Conservation (phyloP, 2,888 invertebrate species). For the Pachydiplax longipennis region DNA sequence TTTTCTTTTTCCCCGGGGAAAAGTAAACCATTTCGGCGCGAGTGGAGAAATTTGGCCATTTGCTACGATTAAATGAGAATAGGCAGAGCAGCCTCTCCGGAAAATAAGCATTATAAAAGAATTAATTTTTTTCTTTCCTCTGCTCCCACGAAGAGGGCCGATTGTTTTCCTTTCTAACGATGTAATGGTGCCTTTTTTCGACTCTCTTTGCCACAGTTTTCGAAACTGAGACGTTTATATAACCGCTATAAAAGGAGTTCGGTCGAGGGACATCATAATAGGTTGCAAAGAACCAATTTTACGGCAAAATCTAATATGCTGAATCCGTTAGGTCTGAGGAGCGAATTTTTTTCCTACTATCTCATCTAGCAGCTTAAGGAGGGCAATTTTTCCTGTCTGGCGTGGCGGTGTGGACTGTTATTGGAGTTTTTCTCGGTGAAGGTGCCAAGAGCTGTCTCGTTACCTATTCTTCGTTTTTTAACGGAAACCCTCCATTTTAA, state of each 20-base stretch:
- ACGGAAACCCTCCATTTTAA: too few species aligned
- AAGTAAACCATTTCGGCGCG: background rate
- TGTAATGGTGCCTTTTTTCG: background rate
- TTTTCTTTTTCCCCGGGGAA: too few species aligned
- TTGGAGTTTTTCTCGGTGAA: background rate
- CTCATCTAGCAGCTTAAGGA: background rate
- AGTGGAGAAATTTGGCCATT: background rate
- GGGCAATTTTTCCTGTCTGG: background rate
- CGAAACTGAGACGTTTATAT: background rate
- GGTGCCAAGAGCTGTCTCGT: background rate
- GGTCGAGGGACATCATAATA: background rate
- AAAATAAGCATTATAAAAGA: background rate
- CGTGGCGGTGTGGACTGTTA: background rate
- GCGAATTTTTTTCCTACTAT: background rate
- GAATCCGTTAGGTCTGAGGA: background rate
- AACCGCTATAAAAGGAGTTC: background rate
- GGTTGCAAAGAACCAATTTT: background rate
- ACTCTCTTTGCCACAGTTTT: background rate
- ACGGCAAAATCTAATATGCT: background rate
- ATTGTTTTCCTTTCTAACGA: background rate
- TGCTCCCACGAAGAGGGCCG: background rate
- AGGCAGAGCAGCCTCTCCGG: background rate
- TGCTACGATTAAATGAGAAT: background rate
- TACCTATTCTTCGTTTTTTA: background rate
- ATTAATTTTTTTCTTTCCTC: background rate